These are phyloP conservation scores for Aethes cnicana DNA, from an alignment of 2,888 invertebrate species.

Conservation along the genomic window DNA sequence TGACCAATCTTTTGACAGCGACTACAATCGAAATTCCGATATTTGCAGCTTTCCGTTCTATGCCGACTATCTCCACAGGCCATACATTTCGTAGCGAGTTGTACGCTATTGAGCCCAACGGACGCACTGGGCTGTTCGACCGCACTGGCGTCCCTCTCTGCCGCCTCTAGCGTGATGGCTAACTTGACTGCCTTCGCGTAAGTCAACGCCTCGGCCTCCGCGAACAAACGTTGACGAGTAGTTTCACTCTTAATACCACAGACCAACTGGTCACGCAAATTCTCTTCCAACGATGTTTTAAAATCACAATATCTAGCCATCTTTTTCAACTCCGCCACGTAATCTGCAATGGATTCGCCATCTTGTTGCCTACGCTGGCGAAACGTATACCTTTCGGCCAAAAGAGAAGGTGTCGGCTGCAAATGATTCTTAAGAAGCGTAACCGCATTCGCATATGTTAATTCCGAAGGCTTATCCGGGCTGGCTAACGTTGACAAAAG, in stretches of 20 bases:
- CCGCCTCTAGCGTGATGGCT: constrained; percentile 9
- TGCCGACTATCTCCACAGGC: constrained; percentile 2
- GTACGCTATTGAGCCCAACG: not conserved
- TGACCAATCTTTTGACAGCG: not conserved
- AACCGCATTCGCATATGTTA: too few relatives aligned
- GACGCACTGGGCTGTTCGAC: not conserved
- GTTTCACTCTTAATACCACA: not conserved
- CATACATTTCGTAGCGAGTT: not conserved
- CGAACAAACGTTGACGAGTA: constrained; percentile 6
- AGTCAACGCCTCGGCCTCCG: not conserved
- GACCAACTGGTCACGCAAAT: constrained; percentile 4
- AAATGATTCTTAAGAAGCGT: too few relatives aligned
- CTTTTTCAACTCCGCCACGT: not conserved
- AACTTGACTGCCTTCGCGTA: not conserved
- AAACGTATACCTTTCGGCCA: constrained; percentile 2
- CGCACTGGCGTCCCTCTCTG: constrained; percentile 4
- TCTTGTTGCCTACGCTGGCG: not conserved
- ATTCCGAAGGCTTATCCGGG: too few relatives aligned
- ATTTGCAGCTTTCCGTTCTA: not conserved
- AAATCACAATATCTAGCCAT: constrained; percentile 4
- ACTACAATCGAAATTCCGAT: not conserved
- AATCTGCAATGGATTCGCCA: not conserved
- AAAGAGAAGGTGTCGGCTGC: not conserved
- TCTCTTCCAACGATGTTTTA: not conserved
- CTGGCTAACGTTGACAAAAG: too few relatives aligned